Base-by-base conservation (phyloP, 1,140 invertebrate species). In the Archegozetes longisetosus region DNA sequence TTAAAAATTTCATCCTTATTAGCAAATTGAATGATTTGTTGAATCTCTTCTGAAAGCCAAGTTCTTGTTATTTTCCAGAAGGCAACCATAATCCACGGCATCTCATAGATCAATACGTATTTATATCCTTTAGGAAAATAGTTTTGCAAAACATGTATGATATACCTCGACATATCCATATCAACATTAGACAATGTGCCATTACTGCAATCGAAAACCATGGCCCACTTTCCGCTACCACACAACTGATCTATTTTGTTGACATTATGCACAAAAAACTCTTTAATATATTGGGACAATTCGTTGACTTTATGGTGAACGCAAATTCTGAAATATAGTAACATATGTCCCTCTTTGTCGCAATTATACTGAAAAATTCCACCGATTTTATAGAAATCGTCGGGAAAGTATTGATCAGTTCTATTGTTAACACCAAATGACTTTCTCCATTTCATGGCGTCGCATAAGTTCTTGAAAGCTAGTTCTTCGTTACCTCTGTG, bases 391-490 rank as follows among this genome's bases (percentile, higher is more conserved):
- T 3, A 58, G 22, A 58, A 28, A n/a, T 58, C 57, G 17, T 51
- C 49, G 12, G 57, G 57, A 46, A 51, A 58, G 9, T 49, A 58
- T 29, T 49, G 9, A 14, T 58, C 57, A 2, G 25, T 58, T 27
- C 57, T 46, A 3, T 58, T 24, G 24, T 89, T 89, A 1, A 84
- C 78, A 1, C 81, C 82, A 66, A 83, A 81, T 46, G 82, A 81
- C 72, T 83, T 85, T 62, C 90, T 78, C 88, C 90, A 96, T 63
- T 79, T 76, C 62, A 87, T 80, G 28, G 84, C 82, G 3, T 85
- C 82, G 78, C 84, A 85, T 1, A 92, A 72, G 80, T 91, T 87
- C 20, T 80, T 77, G 1, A 85, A 71, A 0, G 87, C 77, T 58
- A 78, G 68, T 65, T 80, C 74, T 66, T 80, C 64, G 61, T 84